Evolutionary conservation across 2,888 invertebrate species (phyloP), one percentile per base, ranked within the genome.

Genomic region (Drosophila atroscutellata): DNA sequence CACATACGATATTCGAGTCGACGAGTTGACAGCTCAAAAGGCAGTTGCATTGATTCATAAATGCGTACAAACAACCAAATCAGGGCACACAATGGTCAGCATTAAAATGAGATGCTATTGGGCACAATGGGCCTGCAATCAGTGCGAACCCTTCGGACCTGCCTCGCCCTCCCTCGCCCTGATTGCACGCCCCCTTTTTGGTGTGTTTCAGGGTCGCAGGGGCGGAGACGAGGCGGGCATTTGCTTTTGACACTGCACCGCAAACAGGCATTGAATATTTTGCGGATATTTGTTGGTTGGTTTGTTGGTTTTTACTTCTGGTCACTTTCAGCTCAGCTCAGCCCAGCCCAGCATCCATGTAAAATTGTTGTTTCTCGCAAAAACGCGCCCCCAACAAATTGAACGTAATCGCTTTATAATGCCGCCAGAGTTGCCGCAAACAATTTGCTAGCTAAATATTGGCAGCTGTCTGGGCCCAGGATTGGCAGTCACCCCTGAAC

Each of bases 401-500:
- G 66, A 34, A 66, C 75, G 37, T 85, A 69, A 84, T 84, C 86
- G 81, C 83, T 84, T 86, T 80, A 86, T 63, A 77, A 73, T 77
- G 77, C 80, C 59, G 45, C 61, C 42, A 59, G 61, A 71, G 68
- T 68, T 65, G 70, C 70, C 79, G 73, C 83, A 82, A 78, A 59
- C 71, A 73, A 76, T 77, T 59, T 72, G 68, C 58, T 45, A 60
- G 55, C 77, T 32, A 80, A 73, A 76, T 64, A 51, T 50, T 54
- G 62, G 60, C 83, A 88, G 84, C 84, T 84, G 80, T 57, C 60
- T 56, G 42, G 20, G 39, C 2, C 18, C 30, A 7, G 34, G 51
- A 24, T 39, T 55, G 52, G 62, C 47, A 45, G 28, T 55, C 50
- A 63, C 59, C 72, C 72, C 75, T 39, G 42, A 24, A 28, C 49